phyloP scores from a whole-genome alignment of 2,797 vertebrate genomes.

The Cyclopterus lumpus region DNA sequence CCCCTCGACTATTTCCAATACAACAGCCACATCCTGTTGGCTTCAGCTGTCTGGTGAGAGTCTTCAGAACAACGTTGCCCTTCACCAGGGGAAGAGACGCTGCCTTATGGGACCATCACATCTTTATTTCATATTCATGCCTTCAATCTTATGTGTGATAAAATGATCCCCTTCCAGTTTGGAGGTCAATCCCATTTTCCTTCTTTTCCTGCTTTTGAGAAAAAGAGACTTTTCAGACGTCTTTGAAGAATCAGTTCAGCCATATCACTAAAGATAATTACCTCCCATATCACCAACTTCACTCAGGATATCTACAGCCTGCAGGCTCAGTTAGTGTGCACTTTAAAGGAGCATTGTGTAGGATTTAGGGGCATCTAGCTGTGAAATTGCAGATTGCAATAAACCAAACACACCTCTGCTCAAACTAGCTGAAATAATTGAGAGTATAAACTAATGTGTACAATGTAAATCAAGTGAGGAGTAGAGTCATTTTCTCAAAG shows the following conservation, averaged over 20 bases:
- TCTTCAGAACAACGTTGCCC: background rate
- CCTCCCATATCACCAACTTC: background rate
- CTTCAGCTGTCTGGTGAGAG: slow-evolving; percentile 93
- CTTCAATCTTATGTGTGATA: background rate
- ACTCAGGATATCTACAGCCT: background rate
- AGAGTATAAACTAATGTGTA: too few relatives aligned
- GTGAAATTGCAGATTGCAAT: too few relatives aligned
- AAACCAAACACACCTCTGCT: too few relatives aligned
- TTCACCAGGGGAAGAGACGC: background rate
- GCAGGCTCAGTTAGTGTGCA: background rate
- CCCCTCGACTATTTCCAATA: slow-evolving; percentile 93
- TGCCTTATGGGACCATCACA: background rate
- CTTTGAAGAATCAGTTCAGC: background rate
- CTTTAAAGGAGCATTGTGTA: too few relatives aligned
- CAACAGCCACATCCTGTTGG: slow-evolving; percentile 94
- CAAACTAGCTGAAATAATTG: too few relatives aligned
- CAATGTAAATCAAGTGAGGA: too few relatives aligned
- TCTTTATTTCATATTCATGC: background rate
- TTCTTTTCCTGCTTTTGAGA: background rate
- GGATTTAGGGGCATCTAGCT: too few relatives aligned
- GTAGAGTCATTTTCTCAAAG: too few relatives aligned
- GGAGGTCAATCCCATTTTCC: background rate
- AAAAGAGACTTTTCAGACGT: background rate
- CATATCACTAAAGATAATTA: rapidly evolving
- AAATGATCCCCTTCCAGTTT: background rate